Evolutionary conservation across 2,113 vertebrate genomes (phyloP).

Genomic region (Alexandromys fortis): DNA sequence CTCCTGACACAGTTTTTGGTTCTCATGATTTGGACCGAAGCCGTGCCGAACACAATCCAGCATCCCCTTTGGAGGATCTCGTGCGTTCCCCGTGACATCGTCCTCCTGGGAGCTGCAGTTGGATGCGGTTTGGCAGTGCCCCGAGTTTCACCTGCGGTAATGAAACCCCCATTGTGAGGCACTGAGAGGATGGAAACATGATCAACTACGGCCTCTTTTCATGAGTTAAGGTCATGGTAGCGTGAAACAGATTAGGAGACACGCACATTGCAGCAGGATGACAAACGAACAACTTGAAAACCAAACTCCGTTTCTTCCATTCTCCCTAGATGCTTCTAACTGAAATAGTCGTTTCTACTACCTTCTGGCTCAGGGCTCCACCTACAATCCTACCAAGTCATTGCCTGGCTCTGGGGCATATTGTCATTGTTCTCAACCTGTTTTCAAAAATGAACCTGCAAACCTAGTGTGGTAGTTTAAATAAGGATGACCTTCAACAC

Average conservation of each 20-base stretch:
- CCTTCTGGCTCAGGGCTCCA: neutral
- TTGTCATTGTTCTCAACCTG: neutral
- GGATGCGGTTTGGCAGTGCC: neutral
- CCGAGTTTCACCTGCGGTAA: neutral
- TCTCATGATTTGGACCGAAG: neutral
- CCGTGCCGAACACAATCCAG: rapidly evolving
- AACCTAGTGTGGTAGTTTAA: neutral
- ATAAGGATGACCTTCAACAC: neutral
- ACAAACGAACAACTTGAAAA: neutral
- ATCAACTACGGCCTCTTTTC: neutral
- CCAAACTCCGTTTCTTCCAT: neutral
- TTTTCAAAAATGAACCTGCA: neutral
- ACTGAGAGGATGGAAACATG: neutral
- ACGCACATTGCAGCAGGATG: neutral
- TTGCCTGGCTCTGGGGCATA: neutral
- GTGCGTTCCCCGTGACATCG: rapidly evolving
- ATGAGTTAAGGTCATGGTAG: neutral
- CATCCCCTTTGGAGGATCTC: neutral
- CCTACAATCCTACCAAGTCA: neutral
- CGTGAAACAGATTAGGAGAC: neutral
- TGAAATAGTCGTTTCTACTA: too few relatives aligned
- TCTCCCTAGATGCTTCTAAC: neutral
- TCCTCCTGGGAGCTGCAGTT: neutral
- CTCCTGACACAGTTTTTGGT: neutral
- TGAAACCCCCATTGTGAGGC: too few relatives aligned